Conservation (phyloP, 2,113 vertebrate species). For the Oncorhynchus tshawytscha region DNA sequence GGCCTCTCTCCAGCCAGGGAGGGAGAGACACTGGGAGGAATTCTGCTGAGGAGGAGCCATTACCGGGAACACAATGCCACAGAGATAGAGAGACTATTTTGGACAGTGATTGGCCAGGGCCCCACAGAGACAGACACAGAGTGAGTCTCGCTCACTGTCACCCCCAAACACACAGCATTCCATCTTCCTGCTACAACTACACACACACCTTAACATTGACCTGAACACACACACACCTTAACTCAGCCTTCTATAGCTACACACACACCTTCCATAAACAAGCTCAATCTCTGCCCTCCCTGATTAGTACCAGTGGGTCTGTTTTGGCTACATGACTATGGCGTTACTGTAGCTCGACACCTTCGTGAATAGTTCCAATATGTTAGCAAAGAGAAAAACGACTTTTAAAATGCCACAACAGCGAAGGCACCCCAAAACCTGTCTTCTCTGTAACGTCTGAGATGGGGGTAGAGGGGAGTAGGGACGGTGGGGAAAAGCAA, state of each 20-base stretch:
- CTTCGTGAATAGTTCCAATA: not conserved
- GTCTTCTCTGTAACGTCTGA: not conserved
- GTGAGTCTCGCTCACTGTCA: not conserved
- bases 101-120: no score
- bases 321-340: not conserved
- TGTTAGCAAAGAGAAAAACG: not conserved
- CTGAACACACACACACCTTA: not conserved
- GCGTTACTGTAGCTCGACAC: not conserved
- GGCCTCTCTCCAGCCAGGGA: conserved; percentile 5
- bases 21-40: not conserved
- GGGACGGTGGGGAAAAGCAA: not conserved
- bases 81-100: no score
- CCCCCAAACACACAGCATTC: not conserved
- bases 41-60: not conserved
- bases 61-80: not conserved
- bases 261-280: no score
- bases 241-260: no score
- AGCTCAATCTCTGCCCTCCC: no score
- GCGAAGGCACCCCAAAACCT: not conserved
- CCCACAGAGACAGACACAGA: not conserved
- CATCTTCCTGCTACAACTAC: not conserved
- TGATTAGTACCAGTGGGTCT: not conserved
- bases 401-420: not conserved
- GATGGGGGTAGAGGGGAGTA: not conserved
- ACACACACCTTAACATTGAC: not conserved